Base-by-base conservation (phyloP, 2,113 vertebrate genomes). In the Entelurus aequoreus region DNA sequence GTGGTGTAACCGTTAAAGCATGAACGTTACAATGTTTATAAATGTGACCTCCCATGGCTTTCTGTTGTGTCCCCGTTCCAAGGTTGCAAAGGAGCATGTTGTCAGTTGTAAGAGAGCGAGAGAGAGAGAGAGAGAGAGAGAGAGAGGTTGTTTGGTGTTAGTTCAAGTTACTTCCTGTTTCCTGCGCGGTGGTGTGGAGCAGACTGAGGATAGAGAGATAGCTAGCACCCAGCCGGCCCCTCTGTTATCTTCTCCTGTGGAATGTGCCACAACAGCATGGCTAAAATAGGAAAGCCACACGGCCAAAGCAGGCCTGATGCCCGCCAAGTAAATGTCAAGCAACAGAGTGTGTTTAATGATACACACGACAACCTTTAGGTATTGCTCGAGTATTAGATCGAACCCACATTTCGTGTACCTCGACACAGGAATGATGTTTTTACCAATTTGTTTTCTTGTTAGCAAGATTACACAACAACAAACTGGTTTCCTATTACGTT, bases 251-350 rank as follows among this genome's bases (percentile, higher is more conserved):
- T 65, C 86, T 82, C 75, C 79, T 79, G 68, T 69, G 87, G 88
- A 90, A 89, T 90, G 86, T 89, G 88, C 87, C 82, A 72, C 81
- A 87, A 77, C 84, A 83, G 83, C 84, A 72, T 48, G 75, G 85
- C 88, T 91, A 91, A 89, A 90, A 89, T 87, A 91, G 90, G 88
- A 88, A 69, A 66, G 68, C 80, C 57, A 64, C 78, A 71, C 78
- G 58, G 77, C 71, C 78, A 84, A 83, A 87, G 81, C 76, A 40
- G 66, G 75, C 68, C 73, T 48, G 63, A 71, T 68, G 72, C 77
- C 77, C 69, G 72, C 81, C 81, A 79, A 82, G 81, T 82, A 88
- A 90, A 90, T 91, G 88, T 90, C 88, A 90, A 61, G 81, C 82
- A 88, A 88, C 82, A 83, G 76, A 67, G 76, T 69, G 19, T 67